phyloP scores from a whole-genome alignment of 2,113 vertebrate species.

The Saimiri boliviensis region DNA sequence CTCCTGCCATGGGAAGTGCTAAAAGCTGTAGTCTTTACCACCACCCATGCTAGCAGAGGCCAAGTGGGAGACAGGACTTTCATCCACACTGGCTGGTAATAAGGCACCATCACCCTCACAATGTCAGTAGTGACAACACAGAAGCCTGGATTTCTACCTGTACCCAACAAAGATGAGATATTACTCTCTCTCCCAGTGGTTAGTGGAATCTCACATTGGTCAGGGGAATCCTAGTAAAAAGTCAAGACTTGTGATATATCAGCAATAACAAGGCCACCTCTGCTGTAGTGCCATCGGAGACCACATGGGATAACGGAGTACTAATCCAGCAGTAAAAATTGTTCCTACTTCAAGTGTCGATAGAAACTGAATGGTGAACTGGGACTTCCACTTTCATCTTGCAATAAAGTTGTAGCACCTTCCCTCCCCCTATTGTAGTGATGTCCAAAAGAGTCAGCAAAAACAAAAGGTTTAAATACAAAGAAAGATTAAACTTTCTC shows the following conservation, averaged over 20 bases:
- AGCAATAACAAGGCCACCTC: neutral
- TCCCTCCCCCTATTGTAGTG: neutral
- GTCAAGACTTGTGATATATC: neutral
- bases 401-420: neutral
- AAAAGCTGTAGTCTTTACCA: neutral
- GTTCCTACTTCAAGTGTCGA: neutral
- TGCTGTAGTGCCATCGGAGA: neutral
- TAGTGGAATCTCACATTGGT: neutral
- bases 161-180: neutral
- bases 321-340: neutral
- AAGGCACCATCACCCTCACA: neutral
- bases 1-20: too few relatives aligned
- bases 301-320: neutral
- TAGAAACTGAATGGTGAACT: neutral
- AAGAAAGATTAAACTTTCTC: neutral
- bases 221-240: neutral
- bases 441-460: neutral
- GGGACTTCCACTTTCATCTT: neutral
- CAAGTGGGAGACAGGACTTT: neutral
- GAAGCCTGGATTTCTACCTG: too few relatives aligned
- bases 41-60: neutral
- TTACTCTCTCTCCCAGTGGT: too few relatives aligned
- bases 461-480: neutral
- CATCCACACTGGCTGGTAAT: neutral
- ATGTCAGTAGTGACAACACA: too few relatives aligned